Evolutionary conservation across 2,797 vertebrate genomes (phyloP).

Genomic region (Neopelma chrysocephalum): DNA sequence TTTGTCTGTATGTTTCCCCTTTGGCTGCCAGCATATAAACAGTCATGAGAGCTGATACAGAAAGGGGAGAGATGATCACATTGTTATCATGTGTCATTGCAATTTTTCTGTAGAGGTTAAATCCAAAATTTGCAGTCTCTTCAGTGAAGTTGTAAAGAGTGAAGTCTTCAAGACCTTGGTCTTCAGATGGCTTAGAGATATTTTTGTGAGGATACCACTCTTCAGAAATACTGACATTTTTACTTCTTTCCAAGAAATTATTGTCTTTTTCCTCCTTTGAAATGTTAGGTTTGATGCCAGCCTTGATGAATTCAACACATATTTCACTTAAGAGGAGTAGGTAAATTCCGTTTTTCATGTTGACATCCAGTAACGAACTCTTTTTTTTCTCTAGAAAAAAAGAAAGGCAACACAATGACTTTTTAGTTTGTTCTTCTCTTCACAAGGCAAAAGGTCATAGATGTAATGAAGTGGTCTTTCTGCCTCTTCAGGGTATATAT

Average conservation of each 20-base stretch:
- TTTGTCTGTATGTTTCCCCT: slow-evolving; percentile 79
- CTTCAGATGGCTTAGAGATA: background rate
- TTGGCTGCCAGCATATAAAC: slow-evolving; percentile 79
- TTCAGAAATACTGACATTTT: background rate
- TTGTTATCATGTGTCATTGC: slow-evolving; percentile 85
- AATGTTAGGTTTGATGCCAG: background rate
- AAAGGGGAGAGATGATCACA: slow-evolving; percentile 88
- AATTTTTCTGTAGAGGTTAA: slow-evolving; percentile 88
- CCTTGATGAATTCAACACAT: background rate
- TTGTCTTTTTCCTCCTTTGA: background rate
- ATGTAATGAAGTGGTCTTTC: background rate
- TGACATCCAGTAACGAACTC: background rate
- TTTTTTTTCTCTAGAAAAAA: background rate
- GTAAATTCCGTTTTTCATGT: slow-evolving; percentile 60
- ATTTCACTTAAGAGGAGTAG: slow-evolving; percentile 50
- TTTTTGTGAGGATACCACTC: background rate
- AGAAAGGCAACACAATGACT: background rate
- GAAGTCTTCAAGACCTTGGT: background rate
- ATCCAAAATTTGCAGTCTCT: slow-evolving; percentile 86
- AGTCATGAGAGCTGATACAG: slow-evolving; percentile 81
- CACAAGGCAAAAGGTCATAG: background rate
- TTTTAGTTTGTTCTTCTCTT: background rate
- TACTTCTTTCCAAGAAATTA: background rate
- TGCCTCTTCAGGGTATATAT: background rate
- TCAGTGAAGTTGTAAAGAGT: slow-evolving; percentile 75